Conservation (phyloP, 2,113 vertebrate species). For the Lepidiolamprologus cunningtoni region DNA sequence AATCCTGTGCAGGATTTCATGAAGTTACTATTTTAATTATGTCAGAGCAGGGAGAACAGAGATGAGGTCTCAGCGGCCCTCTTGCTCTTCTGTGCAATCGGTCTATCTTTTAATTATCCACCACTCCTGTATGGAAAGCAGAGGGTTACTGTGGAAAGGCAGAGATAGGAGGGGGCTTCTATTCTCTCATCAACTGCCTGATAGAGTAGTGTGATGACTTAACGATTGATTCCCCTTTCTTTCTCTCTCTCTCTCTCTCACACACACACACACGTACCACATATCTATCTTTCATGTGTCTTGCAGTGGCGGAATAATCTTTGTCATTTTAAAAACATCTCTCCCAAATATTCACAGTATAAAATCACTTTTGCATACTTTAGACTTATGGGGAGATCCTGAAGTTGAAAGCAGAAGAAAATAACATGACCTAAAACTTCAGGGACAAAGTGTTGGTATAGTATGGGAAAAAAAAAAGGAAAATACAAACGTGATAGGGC, state of each 20-base stretch:
- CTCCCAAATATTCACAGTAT: not conserved
- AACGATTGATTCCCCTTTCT: not conserved
- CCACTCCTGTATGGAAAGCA: slow-evolving; percentile 36
- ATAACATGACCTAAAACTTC: not conserved
- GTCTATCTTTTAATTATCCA: slow-evolving; percentile 64
- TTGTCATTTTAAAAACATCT: slow-evolving; percentile 1
- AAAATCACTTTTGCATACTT: not conserved
- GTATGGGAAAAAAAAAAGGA: not conserved
- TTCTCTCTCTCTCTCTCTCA: not conserved
- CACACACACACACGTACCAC: not conserved
- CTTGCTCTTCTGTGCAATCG: slow-evolving; percentile 38
- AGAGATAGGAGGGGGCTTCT: slow-evolving; percentile 18
- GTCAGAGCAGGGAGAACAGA: slow-evolving; percentile 19
- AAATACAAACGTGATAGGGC: not conserved
- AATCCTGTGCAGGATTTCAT: slow-evolving; percentile 19
- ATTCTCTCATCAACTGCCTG: slow-evolving; percentile 22
- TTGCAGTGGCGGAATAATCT: not conserved
- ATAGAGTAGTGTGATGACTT: slow-evolving; percentile 6
- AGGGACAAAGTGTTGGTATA: not conserved
- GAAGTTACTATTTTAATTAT: slow-evolving; percentile 55
- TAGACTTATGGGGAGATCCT: not conserved
- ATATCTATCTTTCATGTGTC: not conserved
- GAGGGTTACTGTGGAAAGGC: slow-evolving; percentile 6
- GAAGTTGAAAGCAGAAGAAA: not conserved
- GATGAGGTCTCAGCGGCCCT: slow-evolving; percentile 32